Percentiles rank a stretch among this genome's conserved stretches.
Conservation (phyloP, 2,113 vertebrate genomes). For the Nerophis lumbriciformis region DNA sequence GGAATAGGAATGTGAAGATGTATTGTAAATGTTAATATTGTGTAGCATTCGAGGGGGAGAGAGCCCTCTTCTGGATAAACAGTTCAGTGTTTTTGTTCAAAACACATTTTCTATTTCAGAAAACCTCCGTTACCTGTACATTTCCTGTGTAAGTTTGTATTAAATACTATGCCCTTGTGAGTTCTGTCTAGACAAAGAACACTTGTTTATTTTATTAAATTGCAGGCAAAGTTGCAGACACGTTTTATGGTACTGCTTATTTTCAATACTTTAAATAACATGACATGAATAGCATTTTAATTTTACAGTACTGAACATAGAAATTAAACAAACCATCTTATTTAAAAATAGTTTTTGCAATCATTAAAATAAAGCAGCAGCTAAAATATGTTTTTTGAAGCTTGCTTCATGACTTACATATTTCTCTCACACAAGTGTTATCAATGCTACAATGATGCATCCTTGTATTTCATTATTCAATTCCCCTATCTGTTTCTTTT, state of each 20-base stretch:
- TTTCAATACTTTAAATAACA: background rate
- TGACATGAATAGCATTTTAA: background rate
- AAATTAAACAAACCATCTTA: background rate
- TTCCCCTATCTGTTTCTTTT: constrained; percentile 10
- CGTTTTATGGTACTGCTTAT: no score
- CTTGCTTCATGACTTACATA: background rate
- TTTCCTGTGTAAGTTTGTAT: no score
- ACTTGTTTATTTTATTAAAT: no score
- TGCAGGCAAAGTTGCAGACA: no score
- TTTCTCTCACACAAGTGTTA: background rate
- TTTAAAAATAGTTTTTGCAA: background rate
- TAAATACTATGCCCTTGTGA: no score
- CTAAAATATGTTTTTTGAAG: background rate
- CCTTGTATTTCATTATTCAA: background rate
- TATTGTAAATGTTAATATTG: background rate
- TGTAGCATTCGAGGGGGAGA: no score
- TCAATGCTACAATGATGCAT: background rate
- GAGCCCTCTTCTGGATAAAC: background rate
- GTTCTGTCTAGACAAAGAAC: no score
- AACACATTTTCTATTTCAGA: no score
- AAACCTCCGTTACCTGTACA: no score
- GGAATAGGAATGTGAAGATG: background rate
- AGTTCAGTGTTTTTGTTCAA: background rate
- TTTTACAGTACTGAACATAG: background rate
- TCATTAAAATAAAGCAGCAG: background rate